Evolutionary conservation across 2,113 vertebrate genomes (phyloP), one percentile per base, ranked within the genome.

Genomic region (Corythornis cristatus): DNA sequence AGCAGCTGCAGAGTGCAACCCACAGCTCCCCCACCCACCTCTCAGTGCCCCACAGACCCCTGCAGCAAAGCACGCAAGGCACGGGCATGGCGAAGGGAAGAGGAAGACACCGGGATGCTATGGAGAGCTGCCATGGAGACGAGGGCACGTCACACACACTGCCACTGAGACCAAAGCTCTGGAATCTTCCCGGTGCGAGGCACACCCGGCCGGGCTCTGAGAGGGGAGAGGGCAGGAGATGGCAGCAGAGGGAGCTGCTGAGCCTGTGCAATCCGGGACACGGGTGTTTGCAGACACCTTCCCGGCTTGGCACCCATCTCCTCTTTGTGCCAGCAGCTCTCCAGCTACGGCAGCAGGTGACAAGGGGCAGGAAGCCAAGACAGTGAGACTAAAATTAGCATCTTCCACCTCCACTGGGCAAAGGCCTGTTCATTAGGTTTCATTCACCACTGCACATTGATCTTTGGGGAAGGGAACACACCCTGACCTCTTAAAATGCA

Each of bases 151-250:
- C 57, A 82, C 43, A 29, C 65, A 90, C 60, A 37, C 0, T 4
- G 61, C 80, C 61, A n/a, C 91, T 73, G 93, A 83, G 91, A 54
- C 23, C 92, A 86, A 62, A 72, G 83, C 29, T 86, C 70, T 76
- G 93, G 88, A 92, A 96, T 88, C 77, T 86, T 72, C 71, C 70
- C 61, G 28, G 56, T 23, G n/a, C 4, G 40, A 70, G 65, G 31
- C 3, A 13, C 54, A 3, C 3, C 2, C 23, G 8, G 31, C 16
- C 3, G 4, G 42, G 68, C 65, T 43, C 46, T 12, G 15, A 83
- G 88, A 67, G 48, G 57, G 25, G 43, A 76, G 65, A 83, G 78
- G 54, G 86, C 0, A 6, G 73, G 57, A 84, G 46, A 67, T 37
- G 60, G 73, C 71, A 85, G 56, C 12, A 13, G 26, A 56, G 45